Conservation (phyloP, 2,113 vertebrate species). For the Hyla sarda region DNA sequence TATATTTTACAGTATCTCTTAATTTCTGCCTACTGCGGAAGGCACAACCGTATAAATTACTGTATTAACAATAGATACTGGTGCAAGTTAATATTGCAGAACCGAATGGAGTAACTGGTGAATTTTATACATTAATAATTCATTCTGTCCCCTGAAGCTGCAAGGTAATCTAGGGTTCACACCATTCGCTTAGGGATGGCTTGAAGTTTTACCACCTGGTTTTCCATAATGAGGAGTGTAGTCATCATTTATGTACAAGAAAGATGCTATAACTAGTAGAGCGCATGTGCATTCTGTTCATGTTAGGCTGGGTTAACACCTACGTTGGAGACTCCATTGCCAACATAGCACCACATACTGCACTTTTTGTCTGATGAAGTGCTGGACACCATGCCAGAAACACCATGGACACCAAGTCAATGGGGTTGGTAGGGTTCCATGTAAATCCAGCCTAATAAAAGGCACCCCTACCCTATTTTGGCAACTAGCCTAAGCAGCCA, state of each 20-base stretch:
- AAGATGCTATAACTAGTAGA: neutral
- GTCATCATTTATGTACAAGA: neutral
- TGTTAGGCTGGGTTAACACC: no score
- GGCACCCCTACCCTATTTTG: no score
- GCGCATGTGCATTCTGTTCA: neutral
- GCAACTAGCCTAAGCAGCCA: neutral
- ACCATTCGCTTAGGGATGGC: neutral
- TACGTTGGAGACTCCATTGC: no score
- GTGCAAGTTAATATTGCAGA: neutral
- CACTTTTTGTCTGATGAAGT: no score
- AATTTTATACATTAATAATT: neutral
- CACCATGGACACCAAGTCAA: no score
- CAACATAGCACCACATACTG: no score
- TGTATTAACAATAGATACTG: neutral
- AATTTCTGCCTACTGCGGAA: neutral
- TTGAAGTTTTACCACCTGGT: neutral
- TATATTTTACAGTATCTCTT: neutral
- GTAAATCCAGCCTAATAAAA: no score
- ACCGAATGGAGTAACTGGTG: neutral
- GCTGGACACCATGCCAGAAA: no score
- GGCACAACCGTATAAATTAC: neutral
- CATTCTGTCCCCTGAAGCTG: neutral
- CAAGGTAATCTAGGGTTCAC: neutral
- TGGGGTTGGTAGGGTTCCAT: no score
- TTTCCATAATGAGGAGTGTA: neutral